Conservation (phyloP, 2,797 vertebrate genomes). For the Sebastes kiyomatsui region DNA sequence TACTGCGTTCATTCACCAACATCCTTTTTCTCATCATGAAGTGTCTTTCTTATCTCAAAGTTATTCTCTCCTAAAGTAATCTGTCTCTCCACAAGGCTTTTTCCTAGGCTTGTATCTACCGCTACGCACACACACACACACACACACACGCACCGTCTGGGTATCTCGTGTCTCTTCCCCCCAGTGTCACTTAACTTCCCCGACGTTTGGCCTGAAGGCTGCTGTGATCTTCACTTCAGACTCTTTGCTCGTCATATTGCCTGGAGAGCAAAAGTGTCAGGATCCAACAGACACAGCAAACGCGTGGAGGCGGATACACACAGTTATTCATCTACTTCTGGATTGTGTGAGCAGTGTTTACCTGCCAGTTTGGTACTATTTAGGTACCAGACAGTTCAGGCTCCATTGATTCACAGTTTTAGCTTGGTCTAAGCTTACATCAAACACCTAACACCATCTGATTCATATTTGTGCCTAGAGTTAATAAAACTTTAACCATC, state of each 20-base stretch:
- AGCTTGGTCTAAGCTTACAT: not conserved
- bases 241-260: constrained; percentile 30
- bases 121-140: not conserved
- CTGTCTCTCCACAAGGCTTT: constrained; percentile 16
- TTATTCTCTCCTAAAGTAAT: constrained; percentile 43
- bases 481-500: not conserved
- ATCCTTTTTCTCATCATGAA: constrained; percentile 47
- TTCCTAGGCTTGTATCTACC: not conserved
- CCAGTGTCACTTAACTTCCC: constrained; percentile 33
- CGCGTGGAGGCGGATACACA: not conserved
- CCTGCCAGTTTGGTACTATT: not conserved
- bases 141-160: not conserved
- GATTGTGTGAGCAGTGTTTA: not conserved
- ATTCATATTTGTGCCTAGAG: not conserved
- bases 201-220: constrained; percentile 49
- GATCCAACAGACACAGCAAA: constrained; percentile 6
- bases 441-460: not conserved
- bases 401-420: constrained; percentile 28
- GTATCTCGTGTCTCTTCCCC: constrained; percentile 2
- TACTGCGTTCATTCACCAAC: constrained; percentile 16
- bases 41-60: constrained; percentile 42
- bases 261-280: constrained; percentile 30
- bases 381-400: not conserved
- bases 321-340: not conserved
- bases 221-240: constrained; percentile 54